phyloP scores from a whole-genome alignment of 2,113 vertebrate species.

The Anas platyrhynchos region DNA sequence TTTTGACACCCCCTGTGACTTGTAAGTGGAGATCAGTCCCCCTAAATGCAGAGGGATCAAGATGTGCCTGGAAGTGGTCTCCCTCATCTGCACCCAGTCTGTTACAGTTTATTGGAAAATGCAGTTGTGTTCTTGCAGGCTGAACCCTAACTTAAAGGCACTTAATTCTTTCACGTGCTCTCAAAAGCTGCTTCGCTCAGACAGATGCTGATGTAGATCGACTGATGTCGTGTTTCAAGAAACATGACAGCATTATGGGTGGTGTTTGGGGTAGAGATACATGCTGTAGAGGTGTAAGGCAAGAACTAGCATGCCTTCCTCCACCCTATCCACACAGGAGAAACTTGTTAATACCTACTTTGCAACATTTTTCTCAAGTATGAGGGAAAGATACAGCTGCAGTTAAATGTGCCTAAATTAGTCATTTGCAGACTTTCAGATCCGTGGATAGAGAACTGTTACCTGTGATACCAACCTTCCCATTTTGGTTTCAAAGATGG shows the following conservation, averaged over 20 bases:
- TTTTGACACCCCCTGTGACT: background rate
- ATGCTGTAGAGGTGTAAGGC: background rate
- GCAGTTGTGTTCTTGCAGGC: background rate
- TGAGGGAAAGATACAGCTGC: background rate
- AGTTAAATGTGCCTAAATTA: background rate
- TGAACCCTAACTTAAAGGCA: background rate
- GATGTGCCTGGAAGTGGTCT: background rate
- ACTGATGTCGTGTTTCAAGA: background rate
- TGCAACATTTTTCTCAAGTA: background rate
- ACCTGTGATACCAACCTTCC: background rate
- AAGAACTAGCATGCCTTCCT: background rate
- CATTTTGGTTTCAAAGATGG: background rate
- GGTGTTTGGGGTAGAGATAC: background rate
- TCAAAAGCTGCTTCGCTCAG: background rate
- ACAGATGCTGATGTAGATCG: background rate
- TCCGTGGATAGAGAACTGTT: background rate
- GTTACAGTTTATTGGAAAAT: background rate
- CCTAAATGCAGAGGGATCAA: background rate
- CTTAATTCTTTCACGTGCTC: background rate
- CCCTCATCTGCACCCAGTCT: background rate
- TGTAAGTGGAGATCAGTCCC: background rate
- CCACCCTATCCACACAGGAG: background rate
- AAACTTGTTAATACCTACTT: background rate
- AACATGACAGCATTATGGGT: background rate
- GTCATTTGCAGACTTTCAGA: background rate